Base-by-base conservation (phyloP, 2,888 invertebrate genomes). In the Trachelus troglodyta region DNA sequence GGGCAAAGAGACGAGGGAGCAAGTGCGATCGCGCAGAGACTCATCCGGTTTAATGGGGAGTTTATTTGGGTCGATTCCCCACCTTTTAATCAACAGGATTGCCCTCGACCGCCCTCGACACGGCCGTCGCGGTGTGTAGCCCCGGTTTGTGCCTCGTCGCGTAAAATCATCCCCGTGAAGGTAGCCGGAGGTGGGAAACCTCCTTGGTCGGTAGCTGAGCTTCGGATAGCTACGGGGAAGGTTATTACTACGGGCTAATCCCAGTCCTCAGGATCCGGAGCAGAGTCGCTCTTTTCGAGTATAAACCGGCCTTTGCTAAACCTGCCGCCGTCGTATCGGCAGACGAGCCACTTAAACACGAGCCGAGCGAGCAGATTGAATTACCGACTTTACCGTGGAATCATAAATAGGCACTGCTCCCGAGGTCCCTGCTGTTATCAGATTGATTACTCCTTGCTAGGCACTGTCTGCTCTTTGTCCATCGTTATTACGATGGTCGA, bases 201-300 rank as follows among this genome's bases (percentile, higher is more conserved):
- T 74, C 35, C 74, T 74, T 37, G 34, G 74, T 74, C 6, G 34
- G 12, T 34, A 12, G 74, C 23, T 2, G 81, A 83, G 83, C 86
- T 83, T 80, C 83, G 85, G 82, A 85, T 56, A 84, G 83, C 86
- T 83, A 81, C 85, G 84, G 80, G 82, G 85, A 87, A 81, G 85
- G 87, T 87, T 87, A 88, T 88, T 87, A 83, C 86, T 86, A 84
- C 80, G 79, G 85, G 86, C 86, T 88, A 88, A 88, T 88, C 87
- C 86, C 82, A 77, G 23, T 56, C 56, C 23, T 15, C 2, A 6
- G 56, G 23, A 56, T 34, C 12, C 71, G 71, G 71, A 77, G 78
- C 83, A 81, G 79, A 78, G 79, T 78, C 77, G 71, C 83, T 80
- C 78, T 76, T 79, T 75, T 73, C 73, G 12, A 71, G 71, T 71